Evolutionary conservation across 2,797 vertebrate species (phyloP).

Genomic region (Meriones psammophilus): DNA sequence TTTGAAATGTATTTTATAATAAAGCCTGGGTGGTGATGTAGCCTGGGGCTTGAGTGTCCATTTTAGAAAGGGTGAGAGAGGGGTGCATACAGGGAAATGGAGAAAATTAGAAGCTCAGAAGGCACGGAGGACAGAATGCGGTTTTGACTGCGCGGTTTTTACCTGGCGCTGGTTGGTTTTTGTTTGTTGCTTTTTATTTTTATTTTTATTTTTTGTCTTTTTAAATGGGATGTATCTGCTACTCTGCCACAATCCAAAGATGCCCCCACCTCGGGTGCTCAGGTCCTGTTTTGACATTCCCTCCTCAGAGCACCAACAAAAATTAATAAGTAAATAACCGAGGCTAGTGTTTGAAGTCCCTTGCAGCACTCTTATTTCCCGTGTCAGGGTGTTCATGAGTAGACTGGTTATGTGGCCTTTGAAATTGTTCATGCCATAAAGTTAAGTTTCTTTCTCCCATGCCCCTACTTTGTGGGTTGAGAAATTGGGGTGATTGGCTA

Average conservation of each 20-base stretch:
- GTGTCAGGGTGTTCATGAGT: conserved; percentile 15
- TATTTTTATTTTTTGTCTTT: background rate
- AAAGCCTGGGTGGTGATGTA: conserved; percentile 86
- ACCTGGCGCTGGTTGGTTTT: conserved; percentile 65
- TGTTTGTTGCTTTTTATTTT: background rate
- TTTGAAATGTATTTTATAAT: conserved; percentile 91
- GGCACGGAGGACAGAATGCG: conserved; percentile 82
- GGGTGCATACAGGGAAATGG: background rate
- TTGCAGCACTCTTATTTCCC: conserved; percentile 19
- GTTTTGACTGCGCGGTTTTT: conserved; percentile 75
- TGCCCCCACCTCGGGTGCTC: background rate
- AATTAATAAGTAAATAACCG: background rate
- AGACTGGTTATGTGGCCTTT: background rate
- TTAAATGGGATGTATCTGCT: conserved; percentile 25
- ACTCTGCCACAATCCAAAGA: conserved; percentile 29
- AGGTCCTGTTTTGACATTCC: conserved; percentile 44
- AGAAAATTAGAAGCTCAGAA: conserved; percentile 82
- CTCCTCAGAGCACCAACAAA: background rate
- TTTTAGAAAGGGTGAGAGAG: conserved; percentile 76
- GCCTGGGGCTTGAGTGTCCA: conserved; percentile 87
- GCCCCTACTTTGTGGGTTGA: conserved; percentile 52
- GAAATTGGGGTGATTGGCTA: conserved; percentile 17
- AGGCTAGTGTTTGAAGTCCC: conserved; percentile 24
- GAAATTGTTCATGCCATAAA: background rate
- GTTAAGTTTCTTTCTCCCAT: background rate